These are phyloP conservation scores for Sorex araneus DNA, from an alignment of 2,113 vertebrate species.

Conservation along the genomic window DNA sequence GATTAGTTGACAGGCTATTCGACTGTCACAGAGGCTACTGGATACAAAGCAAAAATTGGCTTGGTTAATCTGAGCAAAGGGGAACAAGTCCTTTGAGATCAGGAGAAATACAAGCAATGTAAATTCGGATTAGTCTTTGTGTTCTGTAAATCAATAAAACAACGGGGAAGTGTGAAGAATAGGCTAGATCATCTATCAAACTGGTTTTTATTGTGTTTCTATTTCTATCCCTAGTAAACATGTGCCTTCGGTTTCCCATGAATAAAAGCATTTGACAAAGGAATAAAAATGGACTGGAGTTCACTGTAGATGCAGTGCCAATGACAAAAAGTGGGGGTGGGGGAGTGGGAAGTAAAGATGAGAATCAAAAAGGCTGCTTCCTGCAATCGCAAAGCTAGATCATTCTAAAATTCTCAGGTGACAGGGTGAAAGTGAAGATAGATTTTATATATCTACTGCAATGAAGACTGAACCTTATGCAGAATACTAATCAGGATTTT, in stretches of 20 bases:
- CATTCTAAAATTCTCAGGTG: slow-evolving; percentile 82
- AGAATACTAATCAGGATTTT: slow-evolving; percentile 79
- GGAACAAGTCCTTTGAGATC: slow-evolving; percentile 82
- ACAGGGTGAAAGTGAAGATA: slow-evolving; percentile 79
- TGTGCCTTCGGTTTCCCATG: slow-evolving; percentile 74
- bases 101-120: slow-evolving; percentile 83
- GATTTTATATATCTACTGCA: slow-evolving; percentile 78
- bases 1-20: slow-evolving; percentile 85
- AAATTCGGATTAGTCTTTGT: slow-evolving; percentile 88
- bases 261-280: slow-evolving; percentile 84
- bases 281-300: slow-evolving; percentile 78
- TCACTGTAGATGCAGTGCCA: slow-evolving; percentile 67
- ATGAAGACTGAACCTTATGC: slow-evolving; percentile 73
- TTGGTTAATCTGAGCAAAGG: slow-evolving; percentile 83
- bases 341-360: slow-evolving; percentile 16
- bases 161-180: slow-evolving; percentile 83
- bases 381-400: slow-evolving; percentile 80
- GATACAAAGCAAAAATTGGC: slow-evolving; percentile 84
- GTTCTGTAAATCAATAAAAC: slow-evolving; percentile 89
- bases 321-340: slow-evolving; percentile 61
- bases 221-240: slow-evolving; percentile 82
- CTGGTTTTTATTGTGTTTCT: slow-evolving; percentile 82
- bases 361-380: slow-evolving; percentile 77
- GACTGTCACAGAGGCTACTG: slow-evolving; percentile 77
- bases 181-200: slow-evolving; percentile 84